Evolutionary conservation across 2,797 vertebrate genomes (phyloP).

Genomic region (Octomys mimax): DNA sequence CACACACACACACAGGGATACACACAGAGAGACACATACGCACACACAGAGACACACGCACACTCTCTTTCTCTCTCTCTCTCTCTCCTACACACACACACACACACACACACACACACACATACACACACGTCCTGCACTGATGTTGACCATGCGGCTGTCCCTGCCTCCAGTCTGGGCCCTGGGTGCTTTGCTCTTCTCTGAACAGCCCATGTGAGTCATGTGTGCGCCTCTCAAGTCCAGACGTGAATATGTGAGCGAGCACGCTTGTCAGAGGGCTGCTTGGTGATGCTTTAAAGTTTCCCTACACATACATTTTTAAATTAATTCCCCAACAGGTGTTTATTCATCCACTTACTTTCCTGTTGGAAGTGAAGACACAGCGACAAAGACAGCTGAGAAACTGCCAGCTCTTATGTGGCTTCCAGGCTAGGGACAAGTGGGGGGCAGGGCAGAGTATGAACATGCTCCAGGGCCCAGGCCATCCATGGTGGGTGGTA

Average conservation of each 20-base stretch:
- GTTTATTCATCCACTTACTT: background rate
- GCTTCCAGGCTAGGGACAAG: background rate
- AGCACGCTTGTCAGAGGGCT: background rate
- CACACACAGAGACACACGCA: too few relatives aligned
- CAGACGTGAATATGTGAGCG: background rate
- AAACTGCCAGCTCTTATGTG: rapidly evolving
- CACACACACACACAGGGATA: too few relatives aligned
- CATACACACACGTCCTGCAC: background rate
- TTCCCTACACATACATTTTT: background rate
- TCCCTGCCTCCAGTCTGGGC: too few relatives aligned
- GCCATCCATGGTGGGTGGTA: too few relatives aligned
- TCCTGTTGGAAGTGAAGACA: rapidly evolving
- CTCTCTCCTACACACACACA: too few relatives aligned
- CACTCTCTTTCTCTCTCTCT: too few relatives aligned
- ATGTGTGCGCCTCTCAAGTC: rapidly evolving
- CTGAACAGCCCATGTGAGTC: background rate
- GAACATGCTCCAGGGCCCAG: too few relatives aligned
- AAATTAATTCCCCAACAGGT: background rate
- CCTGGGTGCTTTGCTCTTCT: background rate
- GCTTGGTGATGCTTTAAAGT: background rate
- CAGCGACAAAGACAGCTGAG: rapidly evolving
- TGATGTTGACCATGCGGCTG: rapidly evolving
- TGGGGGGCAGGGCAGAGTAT: rapidly evolving
- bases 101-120: too few relatives aligned
- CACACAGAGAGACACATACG: too few relatives aligned